These are phyloP conservation scores for Trichogramma evanescens DNA, from an alignment of 2,888 invertebrate species.

Conservation along the genomic window DNA sequence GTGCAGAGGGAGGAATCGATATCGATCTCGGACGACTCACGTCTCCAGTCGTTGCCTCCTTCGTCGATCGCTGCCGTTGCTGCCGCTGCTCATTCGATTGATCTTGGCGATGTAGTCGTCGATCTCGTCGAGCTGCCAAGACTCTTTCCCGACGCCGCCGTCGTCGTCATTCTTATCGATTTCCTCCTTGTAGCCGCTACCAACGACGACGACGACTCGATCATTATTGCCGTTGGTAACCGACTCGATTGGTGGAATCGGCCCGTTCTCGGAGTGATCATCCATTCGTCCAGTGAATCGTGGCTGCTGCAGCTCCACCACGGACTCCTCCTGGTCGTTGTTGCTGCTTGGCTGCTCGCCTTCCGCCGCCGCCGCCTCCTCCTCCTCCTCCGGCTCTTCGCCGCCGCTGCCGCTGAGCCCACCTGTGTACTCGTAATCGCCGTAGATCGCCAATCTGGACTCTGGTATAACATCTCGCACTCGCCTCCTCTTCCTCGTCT, in stretches of 20 bases:
- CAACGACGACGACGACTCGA: background rate
- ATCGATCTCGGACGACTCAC: no score
- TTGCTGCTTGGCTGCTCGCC: background rate
- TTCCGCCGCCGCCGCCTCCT: background rate
- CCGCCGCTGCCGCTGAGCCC: slow-evolving; percentile 28
- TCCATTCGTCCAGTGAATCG: background rate
- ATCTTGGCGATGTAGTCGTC: slow-evolving; percentile 35
- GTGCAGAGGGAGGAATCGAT: no score
- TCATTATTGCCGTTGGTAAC: slow-evolving; percentile 1
- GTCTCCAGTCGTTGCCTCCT: background rate
- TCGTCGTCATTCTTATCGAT: background rate
- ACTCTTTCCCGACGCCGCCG: slow-evolving; percentile 24
- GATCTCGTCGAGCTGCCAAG: slow-evolving; percentile 41
- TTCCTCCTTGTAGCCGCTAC: background rate
- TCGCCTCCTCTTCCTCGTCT: slow-evolving; percentile 36
- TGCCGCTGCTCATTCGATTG: slow-evolving; percentile 21
- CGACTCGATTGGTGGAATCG: background rate
- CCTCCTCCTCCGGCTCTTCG: background rate
- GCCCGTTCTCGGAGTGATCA: background rate
- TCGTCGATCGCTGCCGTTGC: background rate
- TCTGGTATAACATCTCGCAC: slow-evolving; percentile 61
- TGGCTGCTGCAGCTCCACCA: background rate
- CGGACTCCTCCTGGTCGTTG: background rate
- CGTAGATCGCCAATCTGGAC: slow-evolving; percentile 57
- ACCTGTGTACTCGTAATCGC: slow-evolving; percentile 55